phyloP scores from a whole-genome alignment of 2,797 vertebrate species.

The Gambusia yucatana region DNA sequence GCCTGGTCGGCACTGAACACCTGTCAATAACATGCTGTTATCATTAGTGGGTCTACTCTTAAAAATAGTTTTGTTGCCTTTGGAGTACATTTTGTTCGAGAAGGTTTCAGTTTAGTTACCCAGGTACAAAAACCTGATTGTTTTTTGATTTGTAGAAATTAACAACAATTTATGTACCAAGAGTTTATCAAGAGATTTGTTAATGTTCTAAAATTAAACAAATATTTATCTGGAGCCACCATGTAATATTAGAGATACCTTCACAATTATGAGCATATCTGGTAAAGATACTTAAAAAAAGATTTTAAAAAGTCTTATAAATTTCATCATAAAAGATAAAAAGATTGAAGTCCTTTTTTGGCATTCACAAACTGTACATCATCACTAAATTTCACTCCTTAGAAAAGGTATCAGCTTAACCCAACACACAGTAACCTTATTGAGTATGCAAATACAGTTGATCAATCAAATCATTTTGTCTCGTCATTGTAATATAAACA shows the following conservation, averaged over 20 bases:
- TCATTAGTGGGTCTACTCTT: not conserved
- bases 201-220: not conserved
- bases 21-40: not conserved
- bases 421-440: not conserved
- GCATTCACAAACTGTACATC: not conserved
- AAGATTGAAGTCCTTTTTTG: not conserved
- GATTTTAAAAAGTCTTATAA: too few relatives aligned
- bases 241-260: not conserved
- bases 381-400: not conserved
- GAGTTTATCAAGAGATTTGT: not conserved
- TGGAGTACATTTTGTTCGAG: not conserved
- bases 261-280: not conserved
- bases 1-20: constrained; percentile 23
- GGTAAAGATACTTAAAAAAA: not conserved
- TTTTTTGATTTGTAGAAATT: not conserved
- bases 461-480: not conserved
- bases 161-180: not conserved
- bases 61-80: not conserved
- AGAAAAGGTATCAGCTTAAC: not conserved
- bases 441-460: not conserved
- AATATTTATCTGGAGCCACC: not conserved
- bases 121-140: not conserved
- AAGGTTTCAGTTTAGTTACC: not conserved
- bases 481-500: not conserved
- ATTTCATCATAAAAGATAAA: too few relatives aligned